Percentiles rank a stretch among this genome's conserved stretches.
Evolutionary conservation across 2,888 invertebrate species (phyloP).

Genomic region (Synergus japonicus): DNA sequence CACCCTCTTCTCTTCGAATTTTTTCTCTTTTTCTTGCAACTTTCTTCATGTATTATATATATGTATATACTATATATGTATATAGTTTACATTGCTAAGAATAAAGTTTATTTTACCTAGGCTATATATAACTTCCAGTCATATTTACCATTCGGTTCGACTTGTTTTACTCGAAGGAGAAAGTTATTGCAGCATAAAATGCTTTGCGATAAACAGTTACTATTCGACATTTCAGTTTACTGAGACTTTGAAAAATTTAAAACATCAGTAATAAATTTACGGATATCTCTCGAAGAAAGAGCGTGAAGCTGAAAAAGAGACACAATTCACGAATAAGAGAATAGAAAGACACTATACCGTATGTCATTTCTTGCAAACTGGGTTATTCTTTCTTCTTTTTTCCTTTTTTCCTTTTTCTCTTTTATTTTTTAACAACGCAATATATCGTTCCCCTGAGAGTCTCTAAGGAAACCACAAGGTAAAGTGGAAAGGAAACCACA

Average conservation of each 20-base stretch:
- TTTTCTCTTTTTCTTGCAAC: constrained; percentile 5
- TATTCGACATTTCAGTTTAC: constrained; percentile 1
- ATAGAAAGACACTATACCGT: background rate
- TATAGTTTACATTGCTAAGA: constrained; percentile 9
- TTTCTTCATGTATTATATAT: background rate
- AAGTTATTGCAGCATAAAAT: constrained; percentile 11
- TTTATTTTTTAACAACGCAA: background rate
- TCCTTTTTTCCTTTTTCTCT: background rate
- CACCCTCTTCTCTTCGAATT: constrained; percentile 14
- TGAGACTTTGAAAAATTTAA: background rate
- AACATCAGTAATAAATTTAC: background rate
- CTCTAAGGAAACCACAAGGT: background rate
- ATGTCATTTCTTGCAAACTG: background rate
- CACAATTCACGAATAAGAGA: no score
- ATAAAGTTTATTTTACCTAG: constrained; percentile 32
- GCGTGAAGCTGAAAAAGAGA: no score
- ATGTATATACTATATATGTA: background rate
- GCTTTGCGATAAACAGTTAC: constrained; percentile 23
- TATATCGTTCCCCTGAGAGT: background rate
- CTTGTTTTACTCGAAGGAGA: constrained; percentile 26
- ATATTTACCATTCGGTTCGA: constrained; percentile 31
- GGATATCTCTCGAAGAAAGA: no score
- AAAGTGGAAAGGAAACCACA: background rate
- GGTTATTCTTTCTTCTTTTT: background rate
- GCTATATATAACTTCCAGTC: constrained; percentile 4